Conservation (phyloP, 2,113 vertebrate species). For the Orcinus orca region DNA sequence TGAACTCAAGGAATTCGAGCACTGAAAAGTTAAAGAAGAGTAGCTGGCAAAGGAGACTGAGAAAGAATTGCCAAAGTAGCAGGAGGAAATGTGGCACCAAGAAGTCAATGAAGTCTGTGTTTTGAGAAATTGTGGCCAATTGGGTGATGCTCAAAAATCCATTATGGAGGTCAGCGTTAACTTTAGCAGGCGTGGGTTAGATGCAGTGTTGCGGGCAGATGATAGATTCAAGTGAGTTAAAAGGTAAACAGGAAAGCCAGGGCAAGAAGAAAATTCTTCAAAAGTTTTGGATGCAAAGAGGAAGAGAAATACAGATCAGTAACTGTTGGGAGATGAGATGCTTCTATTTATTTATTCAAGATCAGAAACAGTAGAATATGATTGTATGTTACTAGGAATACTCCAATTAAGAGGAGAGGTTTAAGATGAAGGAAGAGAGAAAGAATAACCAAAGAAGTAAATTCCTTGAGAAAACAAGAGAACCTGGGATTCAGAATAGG, state of each 20-base stretch:
- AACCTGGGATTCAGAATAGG: not conserved
- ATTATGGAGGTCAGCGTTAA: not conserved
- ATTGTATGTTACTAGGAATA: not conserved
- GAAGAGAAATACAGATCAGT: not conserved
- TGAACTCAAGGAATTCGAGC: not conserved
- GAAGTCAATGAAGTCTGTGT: not conserved
- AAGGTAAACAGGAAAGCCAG: conserved; percentile 13
- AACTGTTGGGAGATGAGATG: not conserved
- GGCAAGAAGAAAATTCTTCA: not conserved
- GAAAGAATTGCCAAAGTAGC: not conserved
- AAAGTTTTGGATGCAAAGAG: not conserved
- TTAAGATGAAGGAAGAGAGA: not conserved
- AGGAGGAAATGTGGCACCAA: not conserved
- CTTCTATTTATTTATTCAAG: not conserved
- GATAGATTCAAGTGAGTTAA: not conserved
- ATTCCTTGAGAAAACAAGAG: not conserved
- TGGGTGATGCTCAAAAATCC: not conserved
- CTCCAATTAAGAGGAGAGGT: not conserved
- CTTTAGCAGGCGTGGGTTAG: not conserved
- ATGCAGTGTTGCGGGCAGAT: not conserved
- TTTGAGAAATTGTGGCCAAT: not conserved
- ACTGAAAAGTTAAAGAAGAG: not conserved
- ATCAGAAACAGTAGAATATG: not conserved
- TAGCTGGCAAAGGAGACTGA: not conserved
- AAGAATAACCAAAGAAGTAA: not conserved